Evolutionary conservation across 30 jellyfish, hydroid and myxozoan species (phyloP).

Genomic region (Mastigias papua): DNA sequence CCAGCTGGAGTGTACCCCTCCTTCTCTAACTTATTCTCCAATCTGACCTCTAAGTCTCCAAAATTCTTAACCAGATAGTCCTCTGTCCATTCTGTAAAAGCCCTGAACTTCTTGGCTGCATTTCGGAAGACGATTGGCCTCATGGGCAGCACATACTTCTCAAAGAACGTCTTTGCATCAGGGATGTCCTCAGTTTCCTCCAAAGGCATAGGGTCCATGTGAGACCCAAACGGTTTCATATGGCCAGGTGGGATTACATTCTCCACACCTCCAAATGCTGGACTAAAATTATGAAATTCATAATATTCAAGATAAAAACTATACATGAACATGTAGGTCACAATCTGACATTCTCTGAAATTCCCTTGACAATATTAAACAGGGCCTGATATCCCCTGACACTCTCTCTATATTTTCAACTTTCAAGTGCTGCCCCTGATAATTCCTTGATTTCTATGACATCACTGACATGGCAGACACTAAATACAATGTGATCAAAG

Average conservation of each 20-base stretch:
- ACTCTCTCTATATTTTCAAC: no score
- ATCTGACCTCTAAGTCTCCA: constrained; percentile 77
- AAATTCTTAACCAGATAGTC: constrained; percentile 56
- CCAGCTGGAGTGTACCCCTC: constrained; percentile 82
- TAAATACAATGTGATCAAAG: no score
- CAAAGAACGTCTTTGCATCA: constrained; percentile 66
- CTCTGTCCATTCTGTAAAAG: constrained; percentile 73
- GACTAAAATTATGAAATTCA: no score
- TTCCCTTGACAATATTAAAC: no score
- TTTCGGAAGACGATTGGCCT: constrained; percentile 71
- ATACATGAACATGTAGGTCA: no score
- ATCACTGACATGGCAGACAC: no score
- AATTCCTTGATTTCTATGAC: no score
- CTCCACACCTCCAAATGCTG: constrained; percentile 30
- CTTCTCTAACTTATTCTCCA: constrained; percentile 63
- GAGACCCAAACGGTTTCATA: constrained; percentile 81
- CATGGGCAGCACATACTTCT: constrained; percentile 60
- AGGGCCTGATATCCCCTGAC: no score
- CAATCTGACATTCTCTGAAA: no score
- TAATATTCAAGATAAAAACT: no score
- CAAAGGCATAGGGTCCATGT: constrained; percentile 61
- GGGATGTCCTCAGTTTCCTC: constrained; percentile 79
- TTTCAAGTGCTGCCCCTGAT: no score
- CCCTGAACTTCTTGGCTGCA: constrained; percentile 74
- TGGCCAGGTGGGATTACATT: constrained; percentile 67